These are phyloP conservation scores for Coenonympha glycerion DNA, from an alignment of 2,888 invertebrate species.

Conservation along the genomic window DNA sequence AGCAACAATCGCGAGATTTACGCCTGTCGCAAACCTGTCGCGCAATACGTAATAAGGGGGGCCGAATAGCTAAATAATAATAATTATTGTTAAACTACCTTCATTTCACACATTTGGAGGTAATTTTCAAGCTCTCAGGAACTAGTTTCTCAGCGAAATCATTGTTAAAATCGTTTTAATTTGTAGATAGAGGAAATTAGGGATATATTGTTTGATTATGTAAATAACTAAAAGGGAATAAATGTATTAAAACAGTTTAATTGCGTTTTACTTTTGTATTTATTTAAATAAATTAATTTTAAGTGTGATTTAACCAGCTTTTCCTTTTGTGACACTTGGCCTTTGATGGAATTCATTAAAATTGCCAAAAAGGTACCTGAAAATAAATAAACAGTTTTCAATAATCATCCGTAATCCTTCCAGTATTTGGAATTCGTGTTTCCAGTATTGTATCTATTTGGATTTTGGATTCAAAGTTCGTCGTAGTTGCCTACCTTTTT, in stretches of 20 bases:
- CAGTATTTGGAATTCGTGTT: too few species aligned
- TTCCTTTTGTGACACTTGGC: not conserved
- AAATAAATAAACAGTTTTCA: not conserved
- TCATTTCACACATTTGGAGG: too few species aligned
- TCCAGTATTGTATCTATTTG: too few species aligned
- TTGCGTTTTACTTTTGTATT: not conserved
- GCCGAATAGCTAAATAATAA: too few species aligned
- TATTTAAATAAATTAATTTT: not conserved
- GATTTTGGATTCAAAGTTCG: not conserved
- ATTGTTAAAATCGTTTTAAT: slow-evolving; percentile 4
- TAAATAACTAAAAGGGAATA: slow-evolving; percentile 22
- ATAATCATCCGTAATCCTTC: not conserved
- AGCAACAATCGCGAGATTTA: too few species aligned
- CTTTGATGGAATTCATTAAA: not conserved
- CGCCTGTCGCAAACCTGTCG: too few species aligned
- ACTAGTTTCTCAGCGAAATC: too few species aligned
- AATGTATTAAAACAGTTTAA: slow-evolving; percentile 6
- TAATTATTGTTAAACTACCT: too few species aligned
- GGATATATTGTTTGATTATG: slow-evolving; percentile 12
- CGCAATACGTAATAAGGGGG: too few species aligned
- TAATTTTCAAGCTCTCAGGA: too few species aligned
- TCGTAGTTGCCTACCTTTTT: slow-evolving; percentile 36
- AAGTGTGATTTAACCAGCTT: not conserved
- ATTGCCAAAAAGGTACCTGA: not conserved
- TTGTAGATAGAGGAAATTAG: slow-evolving; percentile 18